phyloP scores from a whole-genome alignment of 2,888 invertebrate species.

The Nemotelus pantherinus region DNA sequence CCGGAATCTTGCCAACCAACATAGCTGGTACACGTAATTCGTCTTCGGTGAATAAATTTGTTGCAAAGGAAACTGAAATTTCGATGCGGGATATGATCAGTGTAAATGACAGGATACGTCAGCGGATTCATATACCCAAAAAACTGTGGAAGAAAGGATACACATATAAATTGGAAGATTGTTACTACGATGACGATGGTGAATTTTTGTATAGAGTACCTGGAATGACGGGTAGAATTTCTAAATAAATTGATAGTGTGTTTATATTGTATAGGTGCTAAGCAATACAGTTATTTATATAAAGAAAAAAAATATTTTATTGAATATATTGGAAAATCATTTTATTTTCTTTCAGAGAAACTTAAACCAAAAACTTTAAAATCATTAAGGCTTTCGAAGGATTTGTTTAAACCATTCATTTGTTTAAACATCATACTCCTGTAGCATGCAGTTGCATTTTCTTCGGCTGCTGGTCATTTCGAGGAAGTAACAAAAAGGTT shows the following conservation, averaged over 20 bases:
- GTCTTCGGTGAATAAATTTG: slow-evolving; percentile 54
- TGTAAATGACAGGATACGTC: slow-evolving; percentile 52
- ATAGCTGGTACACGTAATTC: neutral
- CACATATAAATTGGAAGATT: slow-evolving; percentile 80
- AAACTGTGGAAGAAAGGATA: slow-evolving; percentile 71
- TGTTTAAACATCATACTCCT: too few relatives aligned
- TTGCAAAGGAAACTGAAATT: slow-evolving; percentile 60
- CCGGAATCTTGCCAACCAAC: neutral
- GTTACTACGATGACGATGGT: slow-evolving; percentile 84
- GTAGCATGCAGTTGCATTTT: too few relatives aligned
- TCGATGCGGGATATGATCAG: slow-evolving; percentile 57
- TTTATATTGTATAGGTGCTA: too few relatives aligned
- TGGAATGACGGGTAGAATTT: slow-evolving; percentile 67
- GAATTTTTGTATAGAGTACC: slow-evolving; percentile 81
- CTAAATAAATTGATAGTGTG: slow-evolving; percentile 43
- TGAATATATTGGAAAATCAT: too few relatives aligned
- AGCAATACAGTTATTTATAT: too few relatives aligned
- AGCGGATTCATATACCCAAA: slow-evolving; percentile 76
- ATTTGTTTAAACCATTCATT: too few relatives aligned
- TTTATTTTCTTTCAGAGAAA: too few relatives aligned
- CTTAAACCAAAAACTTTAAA: too few relatives aligned
- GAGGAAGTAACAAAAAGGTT: too few relatives aligned
- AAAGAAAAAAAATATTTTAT: too few relatives aligned
- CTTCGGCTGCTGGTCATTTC: too few relatives aligned
- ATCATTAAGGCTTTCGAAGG: too few relatives aligned